phyloP scores from a whole-genome alignment of 2,888 invertebrate species.

The Ischnus inquisitorius region DNA sequence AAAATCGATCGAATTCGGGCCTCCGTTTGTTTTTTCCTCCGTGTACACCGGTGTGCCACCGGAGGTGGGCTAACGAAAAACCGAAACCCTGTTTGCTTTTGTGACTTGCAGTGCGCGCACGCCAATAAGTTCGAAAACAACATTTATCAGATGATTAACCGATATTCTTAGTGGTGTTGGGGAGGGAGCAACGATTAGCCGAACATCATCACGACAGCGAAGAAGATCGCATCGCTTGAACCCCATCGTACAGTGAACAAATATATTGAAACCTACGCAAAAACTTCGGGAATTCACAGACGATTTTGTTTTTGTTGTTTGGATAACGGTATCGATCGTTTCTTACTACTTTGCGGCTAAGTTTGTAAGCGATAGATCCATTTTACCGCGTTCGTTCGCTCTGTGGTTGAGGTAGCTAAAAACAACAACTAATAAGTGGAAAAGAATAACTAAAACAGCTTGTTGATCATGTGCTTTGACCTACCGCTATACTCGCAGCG shows the following conservation, averaged over 20 bases:
- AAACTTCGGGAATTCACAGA: not conserved
- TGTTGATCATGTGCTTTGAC: slow-evolving; percentile 51
- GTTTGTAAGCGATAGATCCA: slow-evolving; percentile 35
- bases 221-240: slow-evolving; percentile 84
- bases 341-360: slow-evolving; percentile 25
- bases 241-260: slow-evolving; percentile 82
- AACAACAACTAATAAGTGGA: slow-evolving; percentile 10
- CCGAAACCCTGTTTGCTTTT: slow-evolving; percentile 78
- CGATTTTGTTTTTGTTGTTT: not conserved
- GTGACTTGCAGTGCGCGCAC: slow-evolving; percentile 85
- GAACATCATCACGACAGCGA: slow-evolving; percentile 80
- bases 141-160: slow-evolving; percentile 86
- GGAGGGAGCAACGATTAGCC: slow-evolving; percentile 79
- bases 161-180: slow-evolving; percentile 85
- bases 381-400: slow-evolving; percentile 46
- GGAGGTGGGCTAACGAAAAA: slow-evolving; percentile 79
- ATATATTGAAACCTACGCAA: not conserved
- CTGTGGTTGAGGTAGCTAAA: slow-evolving; percentile 62
- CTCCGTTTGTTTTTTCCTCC: slow-evolving; percentile 51
- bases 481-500: slow-evolving; percentile 4
- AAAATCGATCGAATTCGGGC: not conserved
- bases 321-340: slow-evolving; percentile 2
- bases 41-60: slow-evolving; percentile 69
- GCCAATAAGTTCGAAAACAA: slow-evolving; percentile 85
- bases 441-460: slow-evolving; percentile 41